phyloP scores from a whole-genome alignment of 2,113 vertebrate genomes.

The Anas platyrhynchos region DNA sequence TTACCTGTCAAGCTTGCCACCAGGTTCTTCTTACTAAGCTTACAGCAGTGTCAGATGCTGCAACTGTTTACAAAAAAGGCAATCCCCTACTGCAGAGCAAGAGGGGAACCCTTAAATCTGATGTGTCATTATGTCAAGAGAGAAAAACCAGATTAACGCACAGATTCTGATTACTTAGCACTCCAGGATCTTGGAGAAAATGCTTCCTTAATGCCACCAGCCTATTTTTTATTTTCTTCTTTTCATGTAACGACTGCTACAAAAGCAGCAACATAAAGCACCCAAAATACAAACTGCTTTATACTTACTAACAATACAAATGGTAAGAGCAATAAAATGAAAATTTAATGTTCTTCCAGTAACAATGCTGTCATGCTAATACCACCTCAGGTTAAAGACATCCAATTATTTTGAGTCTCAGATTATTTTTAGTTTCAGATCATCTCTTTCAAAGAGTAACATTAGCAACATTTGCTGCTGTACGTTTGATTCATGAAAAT shows the following conservation, averaged over 20 bases:
- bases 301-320: not conserved
- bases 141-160: not conserved
- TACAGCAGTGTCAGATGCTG: not conserved
- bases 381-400: not conserved
- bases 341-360: not conserved
- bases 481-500: not conserved
- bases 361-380: not conserved
- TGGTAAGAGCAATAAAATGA: not conserved
- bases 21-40: not conserved
- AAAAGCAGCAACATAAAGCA: not conserved
- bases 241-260: not conserved
- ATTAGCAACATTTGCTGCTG: not conserved
- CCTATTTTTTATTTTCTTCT: not conserved
- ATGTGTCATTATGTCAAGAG: not conserved
- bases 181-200: not conserved
- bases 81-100: not conserved
- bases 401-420: constrained; percentile 23
- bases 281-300: not conserved
- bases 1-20: not conserved
- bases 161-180: not conserved
- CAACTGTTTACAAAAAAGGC: not conserved
- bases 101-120: not conserved
- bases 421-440: constrained; percentile 30
- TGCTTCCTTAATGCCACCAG: not conserved
- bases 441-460: constrained; percentile 7